Base-by-base conservation (phyloP, 1,140 invertebrate species). In the Drosophila bifasciata region DNA sequence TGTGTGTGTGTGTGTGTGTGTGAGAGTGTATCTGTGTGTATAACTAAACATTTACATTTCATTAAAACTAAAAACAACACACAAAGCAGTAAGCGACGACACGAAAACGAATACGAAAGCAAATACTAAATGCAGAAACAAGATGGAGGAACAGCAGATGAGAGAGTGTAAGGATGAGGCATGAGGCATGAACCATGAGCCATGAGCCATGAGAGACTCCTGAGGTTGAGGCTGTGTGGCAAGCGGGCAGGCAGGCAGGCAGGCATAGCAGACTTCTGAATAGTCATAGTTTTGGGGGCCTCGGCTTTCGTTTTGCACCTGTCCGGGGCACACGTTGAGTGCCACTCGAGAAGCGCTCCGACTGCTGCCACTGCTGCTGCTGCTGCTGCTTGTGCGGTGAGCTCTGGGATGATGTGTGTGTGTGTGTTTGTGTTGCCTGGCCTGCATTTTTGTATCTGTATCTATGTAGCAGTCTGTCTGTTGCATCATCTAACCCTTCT, bases 31-130 rank as follows among this genome's bases (percentile, higher is more conserved):
- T 51, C 43, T 76, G 75, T 83, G 56, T 76, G 76, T 85, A 81
- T 88, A 81, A 83, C 83, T 86, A 86, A 86, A 86, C 83, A 86
- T 86, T 86, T 86, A 88, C 83, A 86, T 86, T 88, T 86, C 83
- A 86, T 86, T 86, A 86, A 86, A 86, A 86, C 83, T 88, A 88
- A 86, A 86, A 86, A 86, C 83, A 86, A 88, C 81, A 86, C 53
- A 88, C 74, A 86, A 86, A 85, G 80, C 80, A 80, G 68, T 76
- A 75, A 86, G 74, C 57, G 32, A 86, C 74, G 81, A 81, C 83
- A 81, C 74, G 63, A 72, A 48, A 59, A 19, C 46, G 36, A 59
- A 60, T 23, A 61, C 13, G 17, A 64, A 85, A 86, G 67, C 81
- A 85, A 85, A 85, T 80, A 77, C 76, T 52, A 63, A 21, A 53